Percentiles rank a stretch among this genome's conserved stretches.
phyloP scores from a whole-genome alignment of 1,140 invertebrate species.

The Arctopsyche grandis region DNA sequence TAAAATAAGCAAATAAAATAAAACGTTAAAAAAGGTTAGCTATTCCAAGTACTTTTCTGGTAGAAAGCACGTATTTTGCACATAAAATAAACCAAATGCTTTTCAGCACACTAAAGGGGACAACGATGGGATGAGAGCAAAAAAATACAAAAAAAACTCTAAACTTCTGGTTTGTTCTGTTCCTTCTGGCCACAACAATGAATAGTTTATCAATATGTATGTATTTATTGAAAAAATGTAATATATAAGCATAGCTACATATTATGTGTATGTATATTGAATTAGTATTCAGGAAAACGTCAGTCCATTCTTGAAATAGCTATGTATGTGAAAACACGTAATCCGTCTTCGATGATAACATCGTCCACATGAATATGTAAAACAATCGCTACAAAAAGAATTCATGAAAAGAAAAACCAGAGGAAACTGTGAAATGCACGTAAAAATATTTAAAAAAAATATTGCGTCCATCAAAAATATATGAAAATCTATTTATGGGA shows the following conservation, averaged over 20 bases:
- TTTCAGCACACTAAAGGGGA: conserved; percentile 10
- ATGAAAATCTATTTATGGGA: background rate
- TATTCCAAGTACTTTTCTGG: background rate
- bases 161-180: background rate
- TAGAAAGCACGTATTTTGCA: conserved; percentile 23
- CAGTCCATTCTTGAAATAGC: conserved; percentile 9
- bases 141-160: background rate
- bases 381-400: background rate
- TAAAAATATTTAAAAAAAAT: background rate
- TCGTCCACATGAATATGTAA: background rate
- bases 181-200: no score
- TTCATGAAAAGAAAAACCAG: no score
- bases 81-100: conserved; percentile 35
- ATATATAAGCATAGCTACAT: background rate
- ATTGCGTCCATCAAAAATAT: background rate
- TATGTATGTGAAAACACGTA: conserved; percentile 9
- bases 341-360: conserved; percentile 14
- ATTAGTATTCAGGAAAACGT: background rate
- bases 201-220: no score
- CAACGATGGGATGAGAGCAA: background rate
- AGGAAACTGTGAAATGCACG: background rate
- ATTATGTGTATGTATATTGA: background rate
- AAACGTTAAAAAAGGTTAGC: background rate
- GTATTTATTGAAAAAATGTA: background rate
- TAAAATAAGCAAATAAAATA: conserved; percentile 24